Evolutionary conservation across 2,113 vertebrate genomes (phyloP).

Genomic region (Epinephelus moara): DNA sequence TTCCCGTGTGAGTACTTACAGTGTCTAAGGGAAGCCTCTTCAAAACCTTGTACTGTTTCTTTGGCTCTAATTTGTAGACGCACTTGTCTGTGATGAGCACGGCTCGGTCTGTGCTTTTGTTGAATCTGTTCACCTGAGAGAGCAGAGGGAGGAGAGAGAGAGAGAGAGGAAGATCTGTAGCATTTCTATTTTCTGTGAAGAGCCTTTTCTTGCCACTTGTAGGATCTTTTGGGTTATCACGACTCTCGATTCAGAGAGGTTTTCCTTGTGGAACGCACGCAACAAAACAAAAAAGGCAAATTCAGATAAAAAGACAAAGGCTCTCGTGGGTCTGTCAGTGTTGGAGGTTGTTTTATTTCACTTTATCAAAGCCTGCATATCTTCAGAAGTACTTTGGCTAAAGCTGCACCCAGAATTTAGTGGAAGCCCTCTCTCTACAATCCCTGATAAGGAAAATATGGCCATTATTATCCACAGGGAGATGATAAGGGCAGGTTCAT

Average conservation of each 20-base stretch:
- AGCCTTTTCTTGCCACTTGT: background rate
- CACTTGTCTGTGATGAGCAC: constrained; percentile 91
- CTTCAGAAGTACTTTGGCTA: constrained; percentile 5
- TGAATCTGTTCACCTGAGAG: constrained; percentile 91
- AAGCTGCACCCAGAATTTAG: constrained; percentile 31
- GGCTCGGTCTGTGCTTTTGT: constrained; percentile 89
- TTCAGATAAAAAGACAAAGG: constrained; percentile 1
- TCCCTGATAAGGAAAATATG: constrained; percentile 34
- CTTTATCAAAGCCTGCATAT: constrained; percentile 11
- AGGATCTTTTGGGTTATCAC: background rate
- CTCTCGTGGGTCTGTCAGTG: constrained; percentile 23
- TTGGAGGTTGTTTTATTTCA: constrained; percentile 13
- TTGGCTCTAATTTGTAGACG: constrained; percentile 92
- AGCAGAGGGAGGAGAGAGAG: background rate
- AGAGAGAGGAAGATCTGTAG: background rate
- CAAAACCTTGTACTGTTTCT: constrained; percentile 89
- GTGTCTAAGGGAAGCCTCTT: constrained; percentile 85
- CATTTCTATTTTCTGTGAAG: constrained; percentile 1
- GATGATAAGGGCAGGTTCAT: constrained; percentile 41
- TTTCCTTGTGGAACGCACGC: constrained; percentile 6
- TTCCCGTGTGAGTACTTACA: constrained; percentile 78
- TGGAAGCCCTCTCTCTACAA: background rate
- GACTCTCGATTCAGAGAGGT: background rate
- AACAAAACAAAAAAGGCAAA: constrained; percentile 4
- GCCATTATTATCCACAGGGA: constrained; percentile 28